Evolutionary conservation across 2,113 vertebrate species (phyloP).

Genomic region (Mustela lutreola): DNA sequence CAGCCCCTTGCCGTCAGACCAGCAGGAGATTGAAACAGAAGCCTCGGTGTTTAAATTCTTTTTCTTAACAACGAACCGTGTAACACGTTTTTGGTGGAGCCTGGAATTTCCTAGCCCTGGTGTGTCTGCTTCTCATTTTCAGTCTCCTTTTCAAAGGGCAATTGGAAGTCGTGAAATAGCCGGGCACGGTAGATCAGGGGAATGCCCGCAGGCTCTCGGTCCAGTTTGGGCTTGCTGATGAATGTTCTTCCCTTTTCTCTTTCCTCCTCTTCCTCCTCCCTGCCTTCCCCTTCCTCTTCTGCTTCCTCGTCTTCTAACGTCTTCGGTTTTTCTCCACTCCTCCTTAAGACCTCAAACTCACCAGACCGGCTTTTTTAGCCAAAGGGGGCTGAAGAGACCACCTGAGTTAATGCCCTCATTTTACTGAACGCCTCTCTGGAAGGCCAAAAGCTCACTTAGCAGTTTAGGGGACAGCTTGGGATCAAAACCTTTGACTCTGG

Average conservation of each 20-base stretch:
- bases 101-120: neutral
- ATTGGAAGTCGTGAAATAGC: neutral
- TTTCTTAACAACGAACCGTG: neutral
- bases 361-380: neutral
- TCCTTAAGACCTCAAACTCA: neutral
- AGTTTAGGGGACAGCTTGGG: neutral
- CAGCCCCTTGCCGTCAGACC: neutral
- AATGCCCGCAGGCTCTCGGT: neutral
- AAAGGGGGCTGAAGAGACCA: neutral
- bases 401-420: neutral
- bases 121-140: neutral
- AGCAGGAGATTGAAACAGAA: neutral
- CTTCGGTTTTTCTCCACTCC: neutral
- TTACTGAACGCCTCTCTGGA: neutral
- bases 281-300: neutral
- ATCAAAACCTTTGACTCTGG: neutral
- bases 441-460: neutral
- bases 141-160: neutral
- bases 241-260: neutral
- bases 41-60: neutral
- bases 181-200: neutral
- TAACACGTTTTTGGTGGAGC: rapidly evolving
- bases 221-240: neutral
- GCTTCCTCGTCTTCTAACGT: neutral
- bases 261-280: neutral